Evolutionary conservation across 2,888 invertebrate species (phyloP), one percentile per base, ranked within the genome.

Genomic region (Ecdyonurus torrentis): DNA sequence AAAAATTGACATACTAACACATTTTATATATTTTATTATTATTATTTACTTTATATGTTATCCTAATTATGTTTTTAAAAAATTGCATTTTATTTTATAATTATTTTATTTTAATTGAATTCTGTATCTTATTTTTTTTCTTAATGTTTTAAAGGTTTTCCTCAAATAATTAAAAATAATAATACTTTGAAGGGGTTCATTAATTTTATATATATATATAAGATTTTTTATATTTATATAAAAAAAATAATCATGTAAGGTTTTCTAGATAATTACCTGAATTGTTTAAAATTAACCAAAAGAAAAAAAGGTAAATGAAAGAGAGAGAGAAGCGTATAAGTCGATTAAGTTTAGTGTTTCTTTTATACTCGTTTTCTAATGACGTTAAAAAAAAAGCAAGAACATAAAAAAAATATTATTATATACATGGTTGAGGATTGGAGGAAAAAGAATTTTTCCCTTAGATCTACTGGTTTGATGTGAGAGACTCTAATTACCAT

Each of bases 401-500:
- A 37, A 15, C 5, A 37, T 37, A 37, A 37, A 37, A 37, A 37
- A n/a, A n/a, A n/a, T n/a, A 37, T 37, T 5, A 37, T 37, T 37
- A 37, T 37, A 37, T 37, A 37, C 5, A 15, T 37, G 7, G 37
- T 10, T 55, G 55, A 22, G 22, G 22, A n/a, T 10, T n/a, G 20
- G n/a, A 22, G 55, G 55, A 55, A 55, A 55, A 55, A n/a, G 55
- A n/a, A 7, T 18, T 50, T 55, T 55, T 55, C n/a, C 22, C n/a
- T 55, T 55, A 7, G 55, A 55, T 55, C 55, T 55, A n/a, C 55
- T 5, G 5, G 55, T 22, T 55, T 55, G 55, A 55, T 55, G 55
- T 55, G 55, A n/a, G 55, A 10, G 55, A n/a, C 55, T n/a, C 55
- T 55, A 55, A 55, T 55, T 55, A 55, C 55, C 55, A 55, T 55